Evolutionary conservation across 2,797 vertebrate species (phyloP).

Genomic region (Poeciliopsis gracilis): DNA sequence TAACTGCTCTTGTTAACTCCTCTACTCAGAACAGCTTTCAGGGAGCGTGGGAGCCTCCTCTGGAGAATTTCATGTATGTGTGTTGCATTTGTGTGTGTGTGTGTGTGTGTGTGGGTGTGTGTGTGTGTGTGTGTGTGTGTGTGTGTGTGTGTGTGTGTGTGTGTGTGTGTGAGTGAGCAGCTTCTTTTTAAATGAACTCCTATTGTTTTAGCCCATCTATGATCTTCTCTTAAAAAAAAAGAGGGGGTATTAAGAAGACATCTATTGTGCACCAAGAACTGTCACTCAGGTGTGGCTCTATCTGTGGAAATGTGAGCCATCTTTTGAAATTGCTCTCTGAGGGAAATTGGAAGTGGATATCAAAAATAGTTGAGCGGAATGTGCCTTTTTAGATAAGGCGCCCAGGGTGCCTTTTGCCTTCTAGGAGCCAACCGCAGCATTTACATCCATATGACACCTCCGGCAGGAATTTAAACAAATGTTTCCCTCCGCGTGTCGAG

Average conservation of each 20-base stretch:
- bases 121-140: slow-evolving; percentile 14
- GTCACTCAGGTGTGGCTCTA: slow-evolving; percentile 62
- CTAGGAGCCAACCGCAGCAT: slow-evolving; percentile 63
- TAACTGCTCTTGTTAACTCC: slow-evolving; percentile 80
- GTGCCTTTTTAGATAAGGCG: slow-evolving; percentile 66
- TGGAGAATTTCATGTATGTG: slow-evolving; percentile 65
- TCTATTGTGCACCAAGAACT: slow-evolving; percentile 37
- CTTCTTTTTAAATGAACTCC: slow-evolving; percentile 50
- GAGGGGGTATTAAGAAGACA: slow-evolving; percentile 17
- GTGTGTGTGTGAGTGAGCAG: not conserved
- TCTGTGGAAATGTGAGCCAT: slow-evolving; percentile 55
- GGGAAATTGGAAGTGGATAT: slow-evolving; percentile 61
- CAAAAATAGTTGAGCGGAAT: slow-evolving; percentile 64
- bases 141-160: not conserved
- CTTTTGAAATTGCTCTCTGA: slow-evolving; percentile 64
- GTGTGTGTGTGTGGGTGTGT: slow-evolving; percentile 5
- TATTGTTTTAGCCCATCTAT: slow-evolving; percentile 58
- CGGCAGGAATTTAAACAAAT: slow-evolving; percentile 72
- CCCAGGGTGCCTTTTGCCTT: slow-evolving; percentile 42
- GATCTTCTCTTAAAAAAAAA: slow-evolving; percentile 15
- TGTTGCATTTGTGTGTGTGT: not conserved
- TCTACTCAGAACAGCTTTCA: slow-evolving; percentile 73
- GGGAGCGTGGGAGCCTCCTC: slow-evolving; percentile 76
- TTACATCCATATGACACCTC: slow-evolving; percentile 69
- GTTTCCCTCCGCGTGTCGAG: slow-evolving; percentile 38